Evolutionary conservation across 2,113 vertebrate species (phyloP).

Genomic region (Nanorana parkeri): DNA sequence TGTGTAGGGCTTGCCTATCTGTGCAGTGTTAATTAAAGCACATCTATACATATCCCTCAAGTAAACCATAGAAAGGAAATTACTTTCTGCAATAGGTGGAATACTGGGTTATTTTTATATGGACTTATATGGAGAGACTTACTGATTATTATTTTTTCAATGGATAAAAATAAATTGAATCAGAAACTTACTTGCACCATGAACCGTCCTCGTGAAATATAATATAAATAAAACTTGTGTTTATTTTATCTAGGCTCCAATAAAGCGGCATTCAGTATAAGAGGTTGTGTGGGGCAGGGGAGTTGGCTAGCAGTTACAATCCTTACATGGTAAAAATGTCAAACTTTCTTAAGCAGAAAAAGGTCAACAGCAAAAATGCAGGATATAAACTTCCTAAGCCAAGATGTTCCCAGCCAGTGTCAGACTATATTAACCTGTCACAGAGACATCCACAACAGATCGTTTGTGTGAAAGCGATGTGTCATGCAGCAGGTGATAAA

Average conservation of each 20-base stretch:
- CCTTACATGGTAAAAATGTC: constrained; percentile 53
- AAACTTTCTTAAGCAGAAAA: constrained; percentile 18
- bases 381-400: constrained; percentile 34
- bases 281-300: constrained; percentile 28
- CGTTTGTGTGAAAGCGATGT: constrained; percentile 23
- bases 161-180: not conserved
- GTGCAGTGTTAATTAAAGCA: no score
- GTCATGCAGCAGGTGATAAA: constrained; percentile 31
- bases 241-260: constrained; percentile 42
- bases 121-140: no score
- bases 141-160: no score
- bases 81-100: no score
- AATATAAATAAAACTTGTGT: constrained; percentile 2
- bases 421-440: constrained; percentile 49
- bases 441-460: constrained; percentile 15
- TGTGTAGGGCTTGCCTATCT: no score
- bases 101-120: no score
- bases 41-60: no score
- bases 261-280: not conserved
- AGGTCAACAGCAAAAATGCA: constrained; percentile 50
- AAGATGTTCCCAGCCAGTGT: constrained; percentile 33
- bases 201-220: no score
- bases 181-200: not conserved
- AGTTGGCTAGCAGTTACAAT: constrained; percentile 2
- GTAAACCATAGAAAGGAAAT: no score